A percentile compares a stretch with the other conserved stretches of the same genome.
Evolutionary conservation across 2,888 invertebrate genomes (phyloP).

Genomic region (Lamproptera curius): DNA sequence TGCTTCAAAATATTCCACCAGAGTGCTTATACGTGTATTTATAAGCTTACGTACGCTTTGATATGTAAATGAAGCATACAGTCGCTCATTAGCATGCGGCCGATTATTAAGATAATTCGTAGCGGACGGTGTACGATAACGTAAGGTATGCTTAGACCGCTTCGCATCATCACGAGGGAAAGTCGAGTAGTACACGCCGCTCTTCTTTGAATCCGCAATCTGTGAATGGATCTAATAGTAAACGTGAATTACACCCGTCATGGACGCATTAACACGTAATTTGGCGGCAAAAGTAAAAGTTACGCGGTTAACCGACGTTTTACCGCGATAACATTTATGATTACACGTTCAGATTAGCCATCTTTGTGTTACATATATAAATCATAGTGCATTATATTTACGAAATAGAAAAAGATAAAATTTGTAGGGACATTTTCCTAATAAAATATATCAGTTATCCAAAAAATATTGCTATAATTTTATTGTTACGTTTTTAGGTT

Average conservation of each 20-base stretch:
- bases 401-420: no score
- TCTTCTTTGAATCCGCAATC: slow-evolving; percentile 22
- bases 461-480: no score
- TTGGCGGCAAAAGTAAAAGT: slow-evolving; percentile 11
- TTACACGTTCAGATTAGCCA: no score
- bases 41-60: neutral
- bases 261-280: slow-evolving; percentile 2
- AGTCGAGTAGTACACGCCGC: slow-evolving; percentile 28
- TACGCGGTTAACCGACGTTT: neutral
- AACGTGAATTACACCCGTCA: slow-evolving; percentile 18
- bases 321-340: neutral
- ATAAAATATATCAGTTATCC: no score
- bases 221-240: slow-evolving; percentile 22
- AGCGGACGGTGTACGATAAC: slow-evolving; percentile 2
- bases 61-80: slow-evolving; percentile 28
- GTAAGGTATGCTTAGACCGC: slow-evolving; percentile 19
- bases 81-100: neutral
- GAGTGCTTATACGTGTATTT: no score
- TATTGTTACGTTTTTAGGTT: neutral
- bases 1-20: no score
- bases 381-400: neutral
- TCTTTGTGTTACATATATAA: neutral
- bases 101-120: slow-evolving; percentile 6
- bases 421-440: no score
- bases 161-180: slow-evolving; percentile 27